Percentiles rank a stretch among this genome's conserved stretches.
phyloP scores from a whole-genome alignment of 2,888 invertebrate species.

The Acanthacorydalis orientalis region DNA sequence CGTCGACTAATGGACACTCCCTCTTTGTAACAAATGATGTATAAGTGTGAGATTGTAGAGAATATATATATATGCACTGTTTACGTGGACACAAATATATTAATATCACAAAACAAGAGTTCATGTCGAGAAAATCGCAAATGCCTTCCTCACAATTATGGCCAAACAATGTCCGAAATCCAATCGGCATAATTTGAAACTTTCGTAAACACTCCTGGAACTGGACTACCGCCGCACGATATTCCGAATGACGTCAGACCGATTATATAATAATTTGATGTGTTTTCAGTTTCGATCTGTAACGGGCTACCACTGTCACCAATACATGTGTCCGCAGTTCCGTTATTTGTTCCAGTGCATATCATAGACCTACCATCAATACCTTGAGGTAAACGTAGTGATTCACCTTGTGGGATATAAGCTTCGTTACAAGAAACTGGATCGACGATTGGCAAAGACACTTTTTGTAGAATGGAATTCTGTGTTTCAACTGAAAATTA shows the following conservation, averaged over 20 bases:
- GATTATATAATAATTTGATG: conserved; percentile 16
- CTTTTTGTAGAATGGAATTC: conserved; percentile 16
- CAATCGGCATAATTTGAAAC: conserved; percentile 22
- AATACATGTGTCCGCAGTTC: conserved; percentile 11
- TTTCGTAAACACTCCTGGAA: conserved; percentile 23
- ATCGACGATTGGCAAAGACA: conserved; percentile 11
- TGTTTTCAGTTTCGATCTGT: conserved; percentile 13
- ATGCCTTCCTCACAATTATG: conserved; percentile 8
- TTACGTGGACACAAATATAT: too few species aligned
- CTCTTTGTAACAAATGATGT: too few species aligned
- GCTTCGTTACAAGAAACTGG: conserved; percentile 6
- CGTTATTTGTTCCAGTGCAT: conserved; percentile 15
- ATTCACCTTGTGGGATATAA: background rate
- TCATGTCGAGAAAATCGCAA: background rate
- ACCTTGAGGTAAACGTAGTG: conserved; percentile 7
- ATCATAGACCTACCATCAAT: conserved; percentile 18
- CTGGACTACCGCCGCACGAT: conserved; percentile 19
- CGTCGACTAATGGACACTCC: too few species aligned
- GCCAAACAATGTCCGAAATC: conserved; percentile 26
- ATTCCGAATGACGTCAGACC: conserved; percentile 25
- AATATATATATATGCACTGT: too few species aligned
- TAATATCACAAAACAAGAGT: too few species aligned
- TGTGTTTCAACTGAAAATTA: conserved; percentile 14
- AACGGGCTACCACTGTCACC: conserved; percentile 42
- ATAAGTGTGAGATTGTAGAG: too few species aligned